Conservation (phyloP, 2,888 invertebrate species). For the Netelia fuscicornis region DNA sequence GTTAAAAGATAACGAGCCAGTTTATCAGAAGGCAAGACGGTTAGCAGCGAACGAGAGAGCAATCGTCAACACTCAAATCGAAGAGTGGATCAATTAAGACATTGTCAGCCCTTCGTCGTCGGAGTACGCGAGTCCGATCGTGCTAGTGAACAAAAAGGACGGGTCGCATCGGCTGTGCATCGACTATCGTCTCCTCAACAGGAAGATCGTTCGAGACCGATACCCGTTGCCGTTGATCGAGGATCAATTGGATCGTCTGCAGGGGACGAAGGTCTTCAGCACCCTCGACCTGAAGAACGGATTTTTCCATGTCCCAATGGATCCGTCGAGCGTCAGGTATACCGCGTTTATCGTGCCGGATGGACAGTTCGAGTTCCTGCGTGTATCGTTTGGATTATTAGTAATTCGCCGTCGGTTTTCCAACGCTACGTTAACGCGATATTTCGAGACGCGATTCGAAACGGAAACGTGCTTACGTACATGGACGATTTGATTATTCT, state of each 20-base stretch:
- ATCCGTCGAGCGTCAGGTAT: constrained; percentile 71
- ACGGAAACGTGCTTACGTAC: constrained; percentile 59
- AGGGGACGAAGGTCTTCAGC: constrained; percentile 60
- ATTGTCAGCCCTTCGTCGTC: constrained; percentile 69
- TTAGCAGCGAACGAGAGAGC: constrained; percentile 65
- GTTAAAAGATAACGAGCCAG: constrained; percentile 62
- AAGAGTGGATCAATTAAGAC: constrained; percentile 68
- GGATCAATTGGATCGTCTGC: constrained; percentile 68
- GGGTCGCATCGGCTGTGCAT: constrained; percentile 70
- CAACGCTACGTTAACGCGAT: constrained; percentile 67
- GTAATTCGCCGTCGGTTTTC: constrained; percentile 71
- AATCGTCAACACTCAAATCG: constrained; percentile 66
- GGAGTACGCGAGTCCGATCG: constrained; percentile 72
- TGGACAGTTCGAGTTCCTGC: constrained; percentile 73
- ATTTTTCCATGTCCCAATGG: constrained; percentile 75
- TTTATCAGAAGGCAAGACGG: constrained; percentile 62
- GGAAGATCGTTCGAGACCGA: constrained; percentile 68
- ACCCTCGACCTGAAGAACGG: constrained; percentile 72
- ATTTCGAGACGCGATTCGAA: constrained; percentile 56
- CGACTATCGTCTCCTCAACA: constrained; percentile 72
- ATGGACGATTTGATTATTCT: constrained; percentile 70
- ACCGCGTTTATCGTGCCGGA: constrained; percentile 74
- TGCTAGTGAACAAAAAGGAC: constrained; percentile 71
- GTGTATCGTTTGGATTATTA: constrained; percentile 75
- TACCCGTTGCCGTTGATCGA: constrained; percentile 73